Base-by-base conservation (phyloP, 2,888 invertebrate species). In the Athripsodes cinereus region DNA sequence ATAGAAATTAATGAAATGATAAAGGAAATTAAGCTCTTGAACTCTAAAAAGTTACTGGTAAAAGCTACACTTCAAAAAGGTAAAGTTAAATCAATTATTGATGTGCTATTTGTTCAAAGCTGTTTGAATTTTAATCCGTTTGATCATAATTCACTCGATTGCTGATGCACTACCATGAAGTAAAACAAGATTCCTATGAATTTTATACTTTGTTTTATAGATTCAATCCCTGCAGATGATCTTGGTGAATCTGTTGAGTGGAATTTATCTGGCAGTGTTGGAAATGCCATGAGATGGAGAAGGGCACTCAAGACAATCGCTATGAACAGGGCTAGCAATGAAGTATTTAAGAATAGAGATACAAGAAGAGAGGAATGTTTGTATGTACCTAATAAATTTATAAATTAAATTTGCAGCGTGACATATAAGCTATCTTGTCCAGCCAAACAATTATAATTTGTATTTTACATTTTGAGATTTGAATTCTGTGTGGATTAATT, bases 31-130 rank as follows among this genome's bases (percentile, higher is more conserved):
- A 58, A 58, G 52, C 31, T 61, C 8, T 46, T 61, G 16, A 61
- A 61, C 31, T 55, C 58, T 18, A 61, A 61, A 20, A 55, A 58
- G 3, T 40, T 61, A 2, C 26, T 61, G 16, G 44, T 61, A 2
- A 61, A 55, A 6, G 61, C 58, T 34, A 61, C 52, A 21, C n/a
- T 61, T n/a, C 55, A 58, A 13, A 61, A 61, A 61, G 58, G 61
- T 61, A 26, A 44, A 8, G 2, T 44, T 5, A 44, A 44, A 13
- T 44, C 44, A 8, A n/a, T n/a, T 13, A 40, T 40, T 40, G 3
- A 8, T 3, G 5, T 8, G 40, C 13, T 8, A 8, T 40, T 40
- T 40, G 3, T 40, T 40, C 40, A 13, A 3, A 40, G 16, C 40
- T 40, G 2, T n/a, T n/a, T n/a, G n/a, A n/a, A 34, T 34, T 10